Evolutionary conservation across 2,113 vertebrate species (phyloP).

Genomic region (Amazona vittata): DNA sequence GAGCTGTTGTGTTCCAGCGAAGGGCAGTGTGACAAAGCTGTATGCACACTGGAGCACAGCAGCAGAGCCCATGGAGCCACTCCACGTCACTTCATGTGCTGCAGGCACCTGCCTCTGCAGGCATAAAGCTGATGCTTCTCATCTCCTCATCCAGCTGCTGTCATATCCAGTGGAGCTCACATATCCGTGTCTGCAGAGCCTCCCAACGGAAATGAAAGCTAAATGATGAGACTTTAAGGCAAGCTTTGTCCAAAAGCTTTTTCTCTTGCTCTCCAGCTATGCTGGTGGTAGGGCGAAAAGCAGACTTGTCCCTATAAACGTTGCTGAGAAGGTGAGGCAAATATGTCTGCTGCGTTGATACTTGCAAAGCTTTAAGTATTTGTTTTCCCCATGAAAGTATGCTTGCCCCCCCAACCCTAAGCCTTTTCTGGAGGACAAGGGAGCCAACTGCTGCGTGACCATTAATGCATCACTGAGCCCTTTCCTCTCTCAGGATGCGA

Average conservation of each 20-base stretch:
- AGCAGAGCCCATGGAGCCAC: rapidly evolving
- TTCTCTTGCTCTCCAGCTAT: background rate
- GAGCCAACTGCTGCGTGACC: background rate
- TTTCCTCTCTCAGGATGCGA: background rate
- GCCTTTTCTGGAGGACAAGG: background rate
- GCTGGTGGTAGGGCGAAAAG: background rate
- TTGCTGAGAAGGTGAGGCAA: background rate
- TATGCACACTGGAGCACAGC: rapidly evolving
- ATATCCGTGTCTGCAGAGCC: rapidly evolving
- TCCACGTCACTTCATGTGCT: rapidly evolving
- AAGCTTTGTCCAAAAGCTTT: background rate
- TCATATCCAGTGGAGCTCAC: background rate
- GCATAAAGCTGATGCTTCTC: background rate
- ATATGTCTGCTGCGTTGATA: rapidly evolving
- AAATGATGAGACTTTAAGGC: background rate
- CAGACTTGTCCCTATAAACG: background rate
- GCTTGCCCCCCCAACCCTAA: background rate
- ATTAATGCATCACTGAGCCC: background rate
- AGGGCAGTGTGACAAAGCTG: background rate
- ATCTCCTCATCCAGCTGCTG: background rate
- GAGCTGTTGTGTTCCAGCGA: background rate
- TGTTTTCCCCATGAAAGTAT: background rate
- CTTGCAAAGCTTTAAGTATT: background rate
- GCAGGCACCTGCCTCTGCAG: too few relatives aligned
- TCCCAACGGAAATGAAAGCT: background rate